Evolutionary conservation across 2,113 vertebrate species (phyloP).

Genomic region (Mormoops blainvillei): DNA sequence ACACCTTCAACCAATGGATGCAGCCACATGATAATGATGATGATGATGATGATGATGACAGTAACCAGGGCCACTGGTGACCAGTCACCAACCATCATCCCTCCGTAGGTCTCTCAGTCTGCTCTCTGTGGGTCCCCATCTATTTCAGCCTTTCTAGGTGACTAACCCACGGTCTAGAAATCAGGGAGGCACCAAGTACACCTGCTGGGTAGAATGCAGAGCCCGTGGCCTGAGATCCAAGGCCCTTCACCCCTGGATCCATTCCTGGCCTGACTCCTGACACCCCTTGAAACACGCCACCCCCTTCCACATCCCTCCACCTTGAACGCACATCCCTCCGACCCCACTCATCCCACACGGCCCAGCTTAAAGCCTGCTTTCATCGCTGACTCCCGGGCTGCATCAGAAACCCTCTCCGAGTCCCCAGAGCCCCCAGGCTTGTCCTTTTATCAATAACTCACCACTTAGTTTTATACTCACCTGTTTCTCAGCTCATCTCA

Average conservation of each 20-base stretch:
- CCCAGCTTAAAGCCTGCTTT: background rate
- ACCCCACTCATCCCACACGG: background rate
- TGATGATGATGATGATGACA: background rate
- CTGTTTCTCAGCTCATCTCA: background rate
- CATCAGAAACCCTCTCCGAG: background rate
- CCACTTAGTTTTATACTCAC: background rate
- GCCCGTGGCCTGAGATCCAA: background rate
- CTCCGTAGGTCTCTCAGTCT: background rate
- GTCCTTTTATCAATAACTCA: background rate
- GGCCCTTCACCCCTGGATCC: no score
- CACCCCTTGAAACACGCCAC: background rate
- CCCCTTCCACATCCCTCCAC: background rate
- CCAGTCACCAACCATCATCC: background rate
- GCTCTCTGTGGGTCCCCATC: background rate
- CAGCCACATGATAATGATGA: background rate
- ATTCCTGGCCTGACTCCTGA: background rate
- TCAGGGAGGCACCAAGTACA: accelerated
- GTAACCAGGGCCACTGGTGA: background rate
- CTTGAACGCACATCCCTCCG: background rate
- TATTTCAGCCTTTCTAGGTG: background rate
- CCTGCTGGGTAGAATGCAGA: background rate
- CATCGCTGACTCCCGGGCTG: background rate
- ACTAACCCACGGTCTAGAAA: background rate
- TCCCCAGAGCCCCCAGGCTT: background rate
- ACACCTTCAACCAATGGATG: background rate